Conservation (phyloP, 2,113 vertebrate species). For the Tupaia tana region DNA sequence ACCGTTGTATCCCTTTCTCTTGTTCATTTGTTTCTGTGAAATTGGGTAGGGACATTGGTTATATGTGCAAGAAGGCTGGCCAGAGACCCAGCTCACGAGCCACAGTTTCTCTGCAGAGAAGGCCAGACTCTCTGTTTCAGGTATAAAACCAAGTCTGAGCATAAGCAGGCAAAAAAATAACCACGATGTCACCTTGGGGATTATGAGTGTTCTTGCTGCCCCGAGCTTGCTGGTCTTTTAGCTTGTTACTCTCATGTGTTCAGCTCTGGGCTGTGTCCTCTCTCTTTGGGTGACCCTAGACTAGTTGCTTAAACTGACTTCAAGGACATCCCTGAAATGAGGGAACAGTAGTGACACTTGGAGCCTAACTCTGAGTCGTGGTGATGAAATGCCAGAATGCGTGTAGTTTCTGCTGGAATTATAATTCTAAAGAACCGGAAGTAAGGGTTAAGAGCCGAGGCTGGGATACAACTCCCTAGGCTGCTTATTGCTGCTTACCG, state of each 20-base stretch:
- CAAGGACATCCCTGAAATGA: not conserved
- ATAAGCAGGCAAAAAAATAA: not conserved
- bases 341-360: not conserved
- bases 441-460: not conserved
- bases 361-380: not conserved
- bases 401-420: not conserved
- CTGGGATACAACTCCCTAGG: not conserved
- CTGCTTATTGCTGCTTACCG: not conserved
- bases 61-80: not conserved
- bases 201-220: not conserved
- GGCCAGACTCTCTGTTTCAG: not conserved
- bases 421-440: not conserved
- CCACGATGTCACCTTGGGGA: not conserved
- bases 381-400: not conserved
- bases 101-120: not conserved
- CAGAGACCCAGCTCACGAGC: not conserved
- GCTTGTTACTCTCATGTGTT: not conserved
- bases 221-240: not conserved
- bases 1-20: not conserved
- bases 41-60: not conserved
- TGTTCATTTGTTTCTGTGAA: slow-evolving; percentile 35
- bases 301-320: not conserved
- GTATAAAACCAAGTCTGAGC: not conserved
- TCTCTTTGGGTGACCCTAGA: not conserved
- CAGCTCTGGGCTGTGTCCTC: not conserved